Percentiles rank a stretch among this genome's conserved stretches.
Conservation (phyloP, 2,113 vertebrate species). For the Elgaria multicarinata region DNA sequence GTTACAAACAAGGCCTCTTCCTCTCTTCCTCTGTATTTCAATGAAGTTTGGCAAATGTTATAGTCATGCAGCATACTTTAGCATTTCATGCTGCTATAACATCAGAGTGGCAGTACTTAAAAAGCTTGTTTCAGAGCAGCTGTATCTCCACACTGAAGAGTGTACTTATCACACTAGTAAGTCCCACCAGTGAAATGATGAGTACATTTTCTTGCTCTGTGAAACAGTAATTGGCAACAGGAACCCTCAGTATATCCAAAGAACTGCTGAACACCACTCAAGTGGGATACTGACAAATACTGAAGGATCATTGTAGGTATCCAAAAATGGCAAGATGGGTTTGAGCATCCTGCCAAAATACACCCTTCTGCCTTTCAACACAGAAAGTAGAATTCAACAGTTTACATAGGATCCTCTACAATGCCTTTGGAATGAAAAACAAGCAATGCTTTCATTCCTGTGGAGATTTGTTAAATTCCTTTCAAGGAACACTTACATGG, state of each 20-base stretch:
- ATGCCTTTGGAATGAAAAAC: not conserved
- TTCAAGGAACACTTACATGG: not conserved
- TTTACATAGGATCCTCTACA: not conserved
- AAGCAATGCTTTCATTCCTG: not conserved
- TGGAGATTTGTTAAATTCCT: not conserved
- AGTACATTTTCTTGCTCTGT: conserved; percentile 1
- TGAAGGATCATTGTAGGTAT: not conserved
- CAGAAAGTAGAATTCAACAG: not conserved
- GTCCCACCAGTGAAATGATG: conserved; percentile 2
- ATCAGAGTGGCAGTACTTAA: not conserved
- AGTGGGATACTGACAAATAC: not conserved
- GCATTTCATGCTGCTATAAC: not conserved
- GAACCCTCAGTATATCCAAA: not conserved
- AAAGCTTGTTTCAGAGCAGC: not conserved
- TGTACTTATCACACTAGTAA: not conserved
- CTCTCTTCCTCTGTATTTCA: not conserved
- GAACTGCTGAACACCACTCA: not conserved
- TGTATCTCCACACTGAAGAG: not conserved
- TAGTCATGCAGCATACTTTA: not conserved
- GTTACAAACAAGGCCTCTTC: not conserved
- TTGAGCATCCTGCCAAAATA: not conserved
- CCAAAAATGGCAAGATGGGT: not conserved
- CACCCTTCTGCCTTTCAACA: not conserved
- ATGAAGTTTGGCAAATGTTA: not conserved
- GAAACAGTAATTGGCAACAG: conserved; percentile 16